Percentiles rank a stretch among this genome's conserved stretches.
These are phyloP conservation scores for Microctonus brassicae DNA, from an alignment of 2,888 invertebrate species.

Conservation along the genomic window DNA sequence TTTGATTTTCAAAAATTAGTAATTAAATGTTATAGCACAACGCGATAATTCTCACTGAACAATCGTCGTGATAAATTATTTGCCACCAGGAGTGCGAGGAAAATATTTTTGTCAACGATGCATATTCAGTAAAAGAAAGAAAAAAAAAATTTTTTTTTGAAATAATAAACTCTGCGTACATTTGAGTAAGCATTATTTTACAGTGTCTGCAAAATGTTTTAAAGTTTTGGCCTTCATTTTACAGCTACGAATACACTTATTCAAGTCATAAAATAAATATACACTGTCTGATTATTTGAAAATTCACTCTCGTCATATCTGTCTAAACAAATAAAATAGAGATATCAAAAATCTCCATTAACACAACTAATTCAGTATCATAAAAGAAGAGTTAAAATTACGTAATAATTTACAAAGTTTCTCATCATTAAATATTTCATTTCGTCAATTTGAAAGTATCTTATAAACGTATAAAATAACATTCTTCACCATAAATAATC, in stretches of 20 bases:
- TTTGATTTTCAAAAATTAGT: not conserved
- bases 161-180: not conserved
- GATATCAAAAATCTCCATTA: too few species aligned
- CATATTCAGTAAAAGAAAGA: not conserved
- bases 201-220: not conserved
- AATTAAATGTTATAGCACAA: not conserved
- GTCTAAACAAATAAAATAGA: too few species aligned
- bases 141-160: not conserved
- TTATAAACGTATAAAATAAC: too few species aligned
- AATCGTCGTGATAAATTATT: not conserved
- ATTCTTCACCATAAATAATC: too few species aligned
- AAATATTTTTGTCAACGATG: conserved; percentile 3
- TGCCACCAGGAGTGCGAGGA: not conserved
- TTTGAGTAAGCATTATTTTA: conserved; percentile 4
- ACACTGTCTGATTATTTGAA: too few species aligned
- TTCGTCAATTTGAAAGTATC: too few species aligned
- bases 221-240: not conserved
- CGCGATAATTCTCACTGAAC: not conserved
- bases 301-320: too few species aligned
- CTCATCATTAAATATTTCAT: too few species aligned
- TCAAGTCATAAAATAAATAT: too few species aligned
- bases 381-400: too few species aligned
- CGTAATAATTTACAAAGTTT: too few species aligned
- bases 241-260: not conserved
- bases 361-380: too few species aligned